These are phyloP conservation scores for Sebastes goodei DNA, from an alignment of 2,797 vertebrate species.

Conservation along the genomic window DNA sequence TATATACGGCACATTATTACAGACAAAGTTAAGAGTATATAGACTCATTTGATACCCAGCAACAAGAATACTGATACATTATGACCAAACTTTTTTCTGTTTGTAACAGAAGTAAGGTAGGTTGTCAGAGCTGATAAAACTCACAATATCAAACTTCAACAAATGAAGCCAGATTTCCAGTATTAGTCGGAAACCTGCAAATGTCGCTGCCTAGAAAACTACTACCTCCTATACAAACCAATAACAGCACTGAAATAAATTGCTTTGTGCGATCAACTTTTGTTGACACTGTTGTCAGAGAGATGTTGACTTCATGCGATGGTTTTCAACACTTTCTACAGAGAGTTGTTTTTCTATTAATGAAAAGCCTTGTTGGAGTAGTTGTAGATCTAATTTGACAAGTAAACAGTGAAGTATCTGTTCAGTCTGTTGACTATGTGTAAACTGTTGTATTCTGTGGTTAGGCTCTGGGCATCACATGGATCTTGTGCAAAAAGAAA, in stretches of 20 bases:
- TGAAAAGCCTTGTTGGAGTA: not conserved
- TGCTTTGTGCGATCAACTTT: not conserved
- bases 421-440: not conserved
- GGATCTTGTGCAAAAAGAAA: not conserved
- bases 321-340: not conserved
- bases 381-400: not conserved
- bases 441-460: conserved; percentile 6
- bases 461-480: not conserved
- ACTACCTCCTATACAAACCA: not conserved
- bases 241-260: not conserved
- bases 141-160: not conserved
- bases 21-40: not conserved
- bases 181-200: not conserved
- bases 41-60: not conserved
- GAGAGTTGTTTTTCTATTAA: not conserved
- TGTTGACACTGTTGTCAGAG: conserved; percentile 7
- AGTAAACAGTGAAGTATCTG: not conserved
- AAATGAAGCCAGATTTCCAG: not conserved
- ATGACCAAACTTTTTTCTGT: not conserved
- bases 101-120: not conserved
- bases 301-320: not conserved
- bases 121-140: not conserved
- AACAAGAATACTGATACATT: not conserved
- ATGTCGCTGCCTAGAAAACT: not conserved
- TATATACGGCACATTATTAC: not conserved